phyloP scores from a whole-genome alignment of 2,113 vertebrate species.

The Synchiropus splendidus region DNA sequence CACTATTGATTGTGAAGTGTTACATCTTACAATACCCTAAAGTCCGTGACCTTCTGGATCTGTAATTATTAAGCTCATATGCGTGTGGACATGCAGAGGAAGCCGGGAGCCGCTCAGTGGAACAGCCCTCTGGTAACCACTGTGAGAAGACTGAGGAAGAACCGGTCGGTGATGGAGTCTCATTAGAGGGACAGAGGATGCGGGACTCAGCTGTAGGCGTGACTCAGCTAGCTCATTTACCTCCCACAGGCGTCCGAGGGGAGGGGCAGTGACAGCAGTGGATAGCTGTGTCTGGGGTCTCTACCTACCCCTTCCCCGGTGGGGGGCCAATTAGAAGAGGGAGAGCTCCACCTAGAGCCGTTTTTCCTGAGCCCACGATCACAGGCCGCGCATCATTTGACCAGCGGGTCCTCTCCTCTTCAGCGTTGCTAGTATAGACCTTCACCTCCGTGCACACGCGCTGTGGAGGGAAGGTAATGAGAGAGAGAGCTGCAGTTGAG shows the following conservation, averaged over 20 bases:
- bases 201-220: slow-evolving; percentile 11
- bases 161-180: slow-evolving; percentile 33
- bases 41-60: slow-evolving; percentile 2
- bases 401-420: slow-evolving; percentile 23
- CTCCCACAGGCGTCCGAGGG: slow-evolving; percentile 32
- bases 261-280: slow-evolving; percentile 10
- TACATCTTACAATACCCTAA: not conserved
- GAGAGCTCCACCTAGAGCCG: slow-evolving; percentile 34
- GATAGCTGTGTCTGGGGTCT: slow-evolving; percentile 13
- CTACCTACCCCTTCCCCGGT: slow-evolving; percentile 22
- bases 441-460: not conserved
- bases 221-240: slow-evolving; percentile 39
- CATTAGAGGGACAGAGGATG: slow-evolving; percentile 36
- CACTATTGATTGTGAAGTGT: too few species aligned
- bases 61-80: slow-evolving; percentile 31
- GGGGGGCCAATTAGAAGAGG: slow-evolving; percentile 48
- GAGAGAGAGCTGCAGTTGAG: slow-evolving; percentile 30
- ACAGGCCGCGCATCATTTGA: slow-evolving; percentile 45
- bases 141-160: too few species aligned
- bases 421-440: slow-evolving; percentile 13
- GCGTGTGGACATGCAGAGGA: too few species aligned
- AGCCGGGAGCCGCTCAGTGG: too few species aligned
- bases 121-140: too few species aligned
- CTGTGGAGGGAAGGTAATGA: slow-evolving; percentile 31
- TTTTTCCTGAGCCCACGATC: slow-evolving; percentile 32